These are phyloP conservation scores for Dasyprocta punctata DNA, from an alignment of 2,113 vertebrate species.

Conservation along the genomic window DNA sequence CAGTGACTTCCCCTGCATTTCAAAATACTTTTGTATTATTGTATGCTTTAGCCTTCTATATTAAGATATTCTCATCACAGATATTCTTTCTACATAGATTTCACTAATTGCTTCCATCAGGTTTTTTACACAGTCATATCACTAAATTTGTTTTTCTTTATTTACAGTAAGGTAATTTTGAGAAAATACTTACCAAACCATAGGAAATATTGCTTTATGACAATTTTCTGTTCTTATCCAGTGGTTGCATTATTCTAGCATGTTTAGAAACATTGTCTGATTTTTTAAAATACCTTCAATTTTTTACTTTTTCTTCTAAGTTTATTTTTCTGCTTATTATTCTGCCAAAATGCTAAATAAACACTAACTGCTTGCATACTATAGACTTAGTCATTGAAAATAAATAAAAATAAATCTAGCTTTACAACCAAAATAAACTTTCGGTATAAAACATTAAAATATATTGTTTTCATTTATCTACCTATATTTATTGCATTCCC, in stretches of 20 bases:
- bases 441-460: background rate
- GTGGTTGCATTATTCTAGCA: background rate
- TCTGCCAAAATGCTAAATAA: background rate
- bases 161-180: background rate
- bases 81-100: background rate
- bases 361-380: background rate
- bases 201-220: background rate
- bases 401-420: background rate
- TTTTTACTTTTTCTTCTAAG: background rate
- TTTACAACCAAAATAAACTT: background rate
- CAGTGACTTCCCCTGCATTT: background rate
- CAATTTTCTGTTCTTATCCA: background rate
- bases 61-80: background rate
- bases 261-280: constrained; percentile 14
- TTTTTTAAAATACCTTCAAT: background rate
- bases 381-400: background rate
- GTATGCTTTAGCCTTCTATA: background rate
- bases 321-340: background rate
- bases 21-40: background rate
- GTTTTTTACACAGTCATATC: background rate
- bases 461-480: constrained; percentile 29
- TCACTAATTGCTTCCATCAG: background rate
- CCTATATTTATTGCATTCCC: background rate
- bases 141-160: background rate
- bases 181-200: background rate